phyloP scores from a whole-genome alignment of 1,140 invertebrate species.

The Diachasmimorpha longicaudata region DNA sequence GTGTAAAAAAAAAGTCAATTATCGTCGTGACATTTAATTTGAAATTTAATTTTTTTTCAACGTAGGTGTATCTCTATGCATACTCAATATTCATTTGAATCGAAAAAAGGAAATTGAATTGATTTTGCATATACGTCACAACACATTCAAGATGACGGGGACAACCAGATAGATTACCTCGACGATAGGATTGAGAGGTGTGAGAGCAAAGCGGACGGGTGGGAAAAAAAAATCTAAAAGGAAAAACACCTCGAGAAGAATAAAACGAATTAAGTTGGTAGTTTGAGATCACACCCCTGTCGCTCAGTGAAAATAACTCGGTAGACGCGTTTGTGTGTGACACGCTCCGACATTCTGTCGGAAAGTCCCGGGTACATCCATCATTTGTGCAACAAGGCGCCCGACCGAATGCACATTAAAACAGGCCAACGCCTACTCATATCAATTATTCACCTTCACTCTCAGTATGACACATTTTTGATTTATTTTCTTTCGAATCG shows the following conservation, averaged over 20 bases:
- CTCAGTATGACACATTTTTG: neutral
- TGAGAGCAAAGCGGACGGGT: neutral
- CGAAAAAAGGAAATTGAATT: neutral
- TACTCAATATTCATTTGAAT: neutral
- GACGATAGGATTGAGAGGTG: conserved; percentile 28
- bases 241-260: conserved; percentile 15
- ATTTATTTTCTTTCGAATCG: neutral
- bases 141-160: neutral
- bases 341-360: conserved; percentile 47
- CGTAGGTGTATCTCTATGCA: neutral
- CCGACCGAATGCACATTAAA: conserved; percentile 5
- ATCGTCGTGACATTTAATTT: neutral
- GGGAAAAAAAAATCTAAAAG: conserved; percentile 23
- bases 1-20: neutral
- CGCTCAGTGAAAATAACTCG: conserved; percentile 51
- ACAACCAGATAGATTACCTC: conserved; percentile 25
- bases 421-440: neutral
- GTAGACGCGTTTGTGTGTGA: conserved; percentile 42
- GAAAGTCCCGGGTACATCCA: conserved; percentile 43
- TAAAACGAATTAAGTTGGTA: conserved; percentile 38
- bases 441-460: neutral
- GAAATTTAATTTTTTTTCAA: neutral
- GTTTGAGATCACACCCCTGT: conserved; percentile 25
- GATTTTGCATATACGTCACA: conserved; percentile 3
- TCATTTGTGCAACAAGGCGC: conserved; percentile 46